Conservation (phyloP, 2,888 invertebrate genomes). For the Salticus scenicus region DNA sequence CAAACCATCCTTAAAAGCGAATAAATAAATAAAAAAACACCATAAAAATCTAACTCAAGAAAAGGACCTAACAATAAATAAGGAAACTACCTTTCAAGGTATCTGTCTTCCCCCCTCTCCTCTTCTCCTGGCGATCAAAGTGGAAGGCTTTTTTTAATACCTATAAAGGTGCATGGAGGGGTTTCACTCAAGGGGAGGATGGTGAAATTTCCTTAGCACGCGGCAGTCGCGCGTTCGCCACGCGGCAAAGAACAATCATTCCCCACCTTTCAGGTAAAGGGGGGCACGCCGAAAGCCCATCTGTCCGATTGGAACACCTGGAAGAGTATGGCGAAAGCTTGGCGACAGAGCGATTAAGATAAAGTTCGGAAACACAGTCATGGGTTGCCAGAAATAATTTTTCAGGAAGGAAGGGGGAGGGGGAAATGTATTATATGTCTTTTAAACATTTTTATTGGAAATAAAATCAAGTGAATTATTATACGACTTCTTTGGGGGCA, state of each 20-base stretch:
- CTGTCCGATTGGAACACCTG: conserved; percentile 59
- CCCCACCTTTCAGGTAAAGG: conserved; percentile 20
- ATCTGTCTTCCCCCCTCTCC: neutral
- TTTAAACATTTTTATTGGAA: too few species aligned
- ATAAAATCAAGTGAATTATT: too few species aligned
- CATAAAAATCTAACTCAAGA: conserved; percentile 15
- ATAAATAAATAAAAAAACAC: conserved; percentile 26
- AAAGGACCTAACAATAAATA: conserved; percentile 55
- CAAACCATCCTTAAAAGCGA: neutral
- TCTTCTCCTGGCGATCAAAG: conserved; percentile 42
- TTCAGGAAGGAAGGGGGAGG: neutral
- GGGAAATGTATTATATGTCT: too few species aligned
- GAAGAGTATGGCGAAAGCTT: conserved; percentile 26
- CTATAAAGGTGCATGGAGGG: conserved; percentile 31
- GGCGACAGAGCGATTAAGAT: conserved; percentile 30
- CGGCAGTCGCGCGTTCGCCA: conserved; percentile 67
- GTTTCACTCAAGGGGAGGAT: conserved; percentile 12
- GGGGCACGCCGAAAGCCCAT: conserved; percentile 34
- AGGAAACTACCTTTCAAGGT: conserved; percentile 58
- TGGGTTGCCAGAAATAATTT: conserved; percentile 1
- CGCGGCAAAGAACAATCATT: conserved; percentile 47
- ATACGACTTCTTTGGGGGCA: too few species aligned
- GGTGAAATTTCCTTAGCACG: conserved; percentile 49
- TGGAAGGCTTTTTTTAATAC: conserved; percentile 25
- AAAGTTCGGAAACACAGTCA: neutral